Evolutionary conservation across 1,140 invertebrate species (phyloP), one percentile per base, ranked within the genome.

Genomic region (Ditylenchus dipsaci): DNA sequence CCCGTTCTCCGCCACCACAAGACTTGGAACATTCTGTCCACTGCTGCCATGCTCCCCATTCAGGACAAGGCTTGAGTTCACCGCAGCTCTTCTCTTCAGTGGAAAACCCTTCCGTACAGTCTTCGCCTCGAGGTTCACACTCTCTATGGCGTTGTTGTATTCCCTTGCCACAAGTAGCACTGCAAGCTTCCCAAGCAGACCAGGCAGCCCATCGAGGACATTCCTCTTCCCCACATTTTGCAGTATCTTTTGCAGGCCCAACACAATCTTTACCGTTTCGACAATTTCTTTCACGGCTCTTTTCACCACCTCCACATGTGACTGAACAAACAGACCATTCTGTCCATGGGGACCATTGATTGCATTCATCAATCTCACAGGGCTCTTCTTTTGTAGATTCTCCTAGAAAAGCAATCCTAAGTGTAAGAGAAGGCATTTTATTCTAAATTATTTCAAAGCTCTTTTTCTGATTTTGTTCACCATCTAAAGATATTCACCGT

Each of bases 161-260:
- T 0, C 91, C 91, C 0, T 88, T 87, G 0, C 90, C 90, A 80
- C 91, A 93, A 9, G 87, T 86, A 1, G 86, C 88, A 29, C 88
- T 89, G 84, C 91, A 93, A 0, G 86, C 75, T 0, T 87, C 87
- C 91, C 91, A 92, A 0, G 86, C 72, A 0, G 87, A 87, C 89
- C 91, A 92, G 42, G 86, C 85, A 21, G 33, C 30, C 66, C 65
- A 72, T 29, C 69, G 19, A 30, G 71, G 71, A 45, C 71, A 73
- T 11, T 23, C 73, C 15, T 26, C 47, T 63, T 67, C 43, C 1
- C 21, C 58, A 38, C 71, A 73, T 21, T 30, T 42, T 33, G 64
- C 43, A 13, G 30, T 49, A 11, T 73, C 71, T 53, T 67, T 64
- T 1, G 67, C 56, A 23, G 63, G 65, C 0, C 71, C 71, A n/a